Evolutionary conservation across 2,888 invertebrate genomes (phyloP).

Genomic region (Schizotus pectinicornis): DNA sequence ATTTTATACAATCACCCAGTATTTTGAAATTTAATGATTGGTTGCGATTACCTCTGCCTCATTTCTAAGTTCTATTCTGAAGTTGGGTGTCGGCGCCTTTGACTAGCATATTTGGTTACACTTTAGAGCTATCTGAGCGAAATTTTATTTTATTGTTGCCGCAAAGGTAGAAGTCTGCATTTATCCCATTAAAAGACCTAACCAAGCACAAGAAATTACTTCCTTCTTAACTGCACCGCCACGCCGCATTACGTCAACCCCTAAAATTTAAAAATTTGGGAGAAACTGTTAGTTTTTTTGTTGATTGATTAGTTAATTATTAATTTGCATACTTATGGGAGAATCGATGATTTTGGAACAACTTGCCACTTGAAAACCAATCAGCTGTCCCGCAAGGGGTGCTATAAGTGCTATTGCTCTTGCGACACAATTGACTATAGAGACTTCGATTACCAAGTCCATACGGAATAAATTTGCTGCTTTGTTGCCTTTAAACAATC

Average conservation of each 20-base stretch:
- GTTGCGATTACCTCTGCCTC: too few species aligned
- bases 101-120: constrained; percentile 15
- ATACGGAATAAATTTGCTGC: constrained; percentile 51
- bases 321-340: constrained; percentile 30
- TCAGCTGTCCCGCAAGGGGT: constrained; percentile 42
- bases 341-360: constrained; percentile 33
- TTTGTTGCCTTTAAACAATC: constrained; percentile 56
- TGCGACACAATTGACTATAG: constrained; percentile 52
- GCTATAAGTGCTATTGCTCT: constrained; percentile 26
- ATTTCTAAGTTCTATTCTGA: too few species aligned
- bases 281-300: too few species aligned
- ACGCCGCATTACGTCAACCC: neutral
- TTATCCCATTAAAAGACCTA: constrained; percentile 25
- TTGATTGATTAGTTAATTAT: neutral
- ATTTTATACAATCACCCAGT: neutral
- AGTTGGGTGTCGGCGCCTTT: neutral
- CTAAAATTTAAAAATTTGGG: neutral
- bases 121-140: constrained; percentile 24
- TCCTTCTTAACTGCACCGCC: constrained; percentile 28
- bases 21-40: neutral
- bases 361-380: constrained; percentile 21
- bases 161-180: constrained; percentile 20
- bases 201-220: constrained; percentile 29
- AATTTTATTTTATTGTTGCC: constrained; percentile 18
- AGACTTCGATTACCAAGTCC: constrained; percentile 47